phyloP scores from a whole-genome alignment of 2,797 vertebrate species.

The Synanceia verrucosa region DNA sequence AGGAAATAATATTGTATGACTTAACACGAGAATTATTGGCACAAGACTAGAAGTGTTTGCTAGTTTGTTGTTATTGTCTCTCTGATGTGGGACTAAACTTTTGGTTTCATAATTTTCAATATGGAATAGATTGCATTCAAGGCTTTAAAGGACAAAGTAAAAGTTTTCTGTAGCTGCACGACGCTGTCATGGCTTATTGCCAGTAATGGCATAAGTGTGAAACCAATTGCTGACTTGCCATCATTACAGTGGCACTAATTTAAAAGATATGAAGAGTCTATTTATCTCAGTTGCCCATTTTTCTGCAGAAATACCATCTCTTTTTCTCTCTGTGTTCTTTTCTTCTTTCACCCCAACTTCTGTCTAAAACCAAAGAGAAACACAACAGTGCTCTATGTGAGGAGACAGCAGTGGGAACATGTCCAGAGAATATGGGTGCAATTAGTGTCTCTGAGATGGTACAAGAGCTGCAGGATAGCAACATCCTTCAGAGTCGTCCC shows the following conservation, averaged over 20 bases:
- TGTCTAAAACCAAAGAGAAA: slow-evolving; percentile 44
- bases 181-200: background rate
- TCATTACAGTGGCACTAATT: slow-evolving; percentile 13
- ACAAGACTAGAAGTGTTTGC: background rate
- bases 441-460: slow-evolving; percentile 58
- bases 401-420: slow-evolving; percentile 53
- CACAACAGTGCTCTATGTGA: slow-evolving; percentile 47
- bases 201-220: slow-evolving; percentile 7
- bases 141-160: background rate
- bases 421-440: slow-evolving; percentile 61
- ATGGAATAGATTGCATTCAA: background rate
- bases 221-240: background rate
- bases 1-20: background rate
- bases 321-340: slow-evolving; percentile 7
- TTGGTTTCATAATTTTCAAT: background rate
- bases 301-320: background rate
- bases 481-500: slow-evolving; percentile 56
- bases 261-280: background rate
- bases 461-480: slow-evolving; percentile 48
- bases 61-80: background rate
- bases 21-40: background rate
- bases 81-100: background rate
- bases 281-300: background rate
- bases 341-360: slow-evolving; percentile 54
- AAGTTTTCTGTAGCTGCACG: background rate